phyloP scores from a whole-genome alignment of 2,888 invertebrate species.

The Oscheius sp. region DNA sequence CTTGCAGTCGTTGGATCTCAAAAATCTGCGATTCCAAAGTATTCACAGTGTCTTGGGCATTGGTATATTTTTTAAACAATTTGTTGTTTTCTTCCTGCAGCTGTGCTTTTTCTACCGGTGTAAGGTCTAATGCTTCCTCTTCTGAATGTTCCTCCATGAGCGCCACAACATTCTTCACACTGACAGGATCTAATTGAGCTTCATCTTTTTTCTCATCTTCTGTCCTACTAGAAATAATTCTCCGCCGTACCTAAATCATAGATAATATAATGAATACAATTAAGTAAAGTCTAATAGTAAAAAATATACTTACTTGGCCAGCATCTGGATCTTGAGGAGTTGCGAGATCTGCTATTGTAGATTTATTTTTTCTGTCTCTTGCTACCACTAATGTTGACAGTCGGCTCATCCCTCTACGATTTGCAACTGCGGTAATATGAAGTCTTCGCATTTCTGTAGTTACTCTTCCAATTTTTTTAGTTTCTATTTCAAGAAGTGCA shows the following conservation, averaged over 20 bases:
- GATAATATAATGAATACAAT: neutral
- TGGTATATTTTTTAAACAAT: constrained; percentile 25
- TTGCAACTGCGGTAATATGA: constrained; percentile 2
- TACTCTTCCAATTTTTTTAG: constrained; percentile 31
- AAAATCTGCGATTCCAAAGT: constrained; percentile 83
- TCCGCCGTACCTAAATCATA: neutral
- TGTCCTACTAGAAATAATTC: neutral
- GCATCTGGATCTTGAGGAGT: neutral
- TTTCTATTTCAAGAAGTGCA: constrained; percentile 18
- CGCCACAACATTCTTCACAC: neutral
- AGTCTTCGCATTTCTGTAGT: constrained; percentile 33
- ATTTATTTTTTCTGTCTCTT: neutral
- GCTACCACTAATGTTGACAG: constrained; percentile 22
- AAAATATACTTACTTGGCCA: neutral
- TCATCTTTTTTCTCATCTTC: neutral
- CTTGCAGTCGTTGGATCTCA: constrained; percentile 93
- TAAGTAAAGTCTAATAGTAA: neutral
- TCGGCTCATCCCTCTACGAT: constrained; percentile 16
- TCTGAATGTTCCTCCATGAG: neutral
- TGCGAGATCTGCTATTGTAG: neutral
- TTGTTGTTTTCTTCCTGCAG: constrained; percentile 18
- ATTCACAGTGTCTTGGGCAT: constrained; percentile 39
- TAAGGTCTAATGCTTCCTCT: neutral
- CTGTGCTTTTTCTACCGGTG: neutral
- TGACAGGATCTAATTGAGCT: neutral